Evolutionary conservation across 2,113 vertebrate species (phyloP).

Genomic region (Gallinago paraguaiae): DNA sequence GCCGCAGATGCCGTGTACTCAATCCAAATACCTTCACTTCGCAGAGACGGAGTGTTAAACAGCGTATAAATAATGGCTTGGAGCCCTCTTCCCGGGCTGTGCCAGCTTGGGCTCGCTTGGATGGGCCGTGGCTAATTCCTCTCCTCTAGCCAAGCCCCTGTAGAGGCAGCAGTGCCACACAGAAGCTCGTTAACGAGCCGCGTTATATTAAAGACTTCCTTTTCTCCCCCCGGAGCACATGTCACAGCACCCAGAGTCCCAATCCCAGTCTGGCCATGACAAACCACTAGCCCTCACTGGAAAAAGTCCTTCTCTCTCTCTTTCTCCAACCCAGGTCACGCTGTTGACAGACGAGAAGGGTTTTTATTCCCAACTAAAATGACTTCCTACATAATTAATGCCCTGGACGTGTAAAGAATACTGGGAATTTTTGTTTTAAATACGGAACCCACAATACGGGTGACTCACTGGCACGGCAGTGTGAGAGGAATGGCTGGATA

Average conservation of each 20-base stretch:
- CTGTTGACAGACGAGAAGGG: not conserved
- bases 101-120: not conserved
- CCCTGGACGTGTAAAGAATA: not conserved
- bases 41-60: not conserved
- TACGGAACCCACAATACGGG: not conserved
- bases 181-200: not conserved
- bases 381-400: not conserved
- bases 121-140: not conserved
- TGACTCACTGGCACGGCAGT: not conserved
- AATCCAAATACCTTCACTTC: not conserved
- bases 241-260: not conserved
- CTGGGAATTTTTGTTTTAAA: not conserved
- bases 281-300: slow-evolving; percentile 17
- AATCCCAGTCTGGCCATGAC: not conserved
- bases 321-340: not conserved
- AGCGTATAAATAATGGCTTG: not conserved
- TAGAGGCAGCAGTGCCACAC: not conserved
- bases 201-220: not conserved
- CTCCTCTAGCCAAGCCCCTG: not conserved
- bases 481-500: not conserved
- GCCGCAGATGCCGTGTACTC: not conserved
- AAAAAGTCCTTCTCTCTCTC: not conserved
- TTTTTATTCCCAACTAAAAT: not conserved
- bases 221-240: not conserved
- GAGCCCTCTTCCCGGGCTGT: not conserved